Conservation (phyloP, 2,797 vertebrate species). For the Paedocypris micromegethes region DNA sequence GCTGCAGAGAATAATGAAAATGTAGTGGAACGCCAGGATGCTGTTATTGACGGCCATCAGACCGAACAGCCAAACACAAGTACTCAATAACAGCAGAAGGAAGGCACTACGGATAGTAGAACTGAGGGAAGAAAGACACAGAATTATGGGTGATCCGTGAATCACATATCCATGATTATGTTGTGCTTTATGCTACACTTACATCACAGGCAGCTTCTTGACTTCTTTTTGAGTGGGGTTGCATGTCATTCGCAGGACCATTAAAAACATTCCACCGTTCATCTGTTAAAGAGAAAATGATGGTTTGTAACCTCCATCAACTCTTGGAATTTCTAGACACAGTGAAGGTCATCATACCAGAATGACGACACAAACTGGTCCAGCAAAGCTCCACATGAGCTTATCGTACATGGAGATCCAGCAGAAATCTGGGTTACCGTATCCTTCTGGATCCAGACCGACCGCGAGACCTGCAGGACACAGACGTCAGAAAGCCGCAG, state of each 20-base stretch:
- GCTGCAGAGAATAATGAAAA: conserved; percentile 88
- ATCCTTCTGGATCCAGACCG: conserved; percentile 93
- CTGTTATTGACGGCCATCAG: conserved; percentile 98
- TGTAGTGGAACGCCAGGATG: conserved; percentile 95
- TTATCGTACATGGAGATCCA: conserved; percentile 98
- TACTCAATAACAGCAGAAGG: conserved; percentile 87
- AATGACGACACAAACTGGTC: conserved; percentile 88
- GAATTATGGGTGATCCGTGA: background rate
- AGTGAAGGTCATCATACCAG: conserved; percentile 71
- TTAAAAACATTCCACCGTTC: conserved; percentile 90
- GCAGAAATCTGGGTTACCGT: conserved; percentile 96
- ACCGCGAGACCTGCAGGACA: conserved; percentile 81
- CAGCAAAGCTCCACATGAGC: conserved; percentile 97
- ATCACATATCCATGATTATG: background rate
- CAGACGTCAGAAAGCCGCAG: conserved; percentile 17
- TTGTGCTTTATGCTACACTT: conserved; percentile 58
- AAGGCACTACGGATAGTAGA: conserved; percentile 89
- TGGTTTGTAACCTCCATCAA: background rate
- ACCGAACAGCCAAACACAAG: conserved; percentile 92
- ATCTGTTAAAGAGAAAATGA: conserved; percentile 67
- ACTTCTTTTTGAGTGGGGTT: conserved; percentile 89
- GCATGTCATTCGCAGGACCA: conserved; percentile 88
- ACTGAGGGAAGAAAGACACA: conserved; percentile 59
- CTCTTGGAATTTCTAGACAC: background rate
- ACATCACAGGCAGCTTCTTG: conserved; percentile 92